Percentiles rank a stretch among this genome's conserved stretches.
Conservation (phyloP, 2,113 vertebrate genomes). For the Halcyon senegalensis region DNA sequence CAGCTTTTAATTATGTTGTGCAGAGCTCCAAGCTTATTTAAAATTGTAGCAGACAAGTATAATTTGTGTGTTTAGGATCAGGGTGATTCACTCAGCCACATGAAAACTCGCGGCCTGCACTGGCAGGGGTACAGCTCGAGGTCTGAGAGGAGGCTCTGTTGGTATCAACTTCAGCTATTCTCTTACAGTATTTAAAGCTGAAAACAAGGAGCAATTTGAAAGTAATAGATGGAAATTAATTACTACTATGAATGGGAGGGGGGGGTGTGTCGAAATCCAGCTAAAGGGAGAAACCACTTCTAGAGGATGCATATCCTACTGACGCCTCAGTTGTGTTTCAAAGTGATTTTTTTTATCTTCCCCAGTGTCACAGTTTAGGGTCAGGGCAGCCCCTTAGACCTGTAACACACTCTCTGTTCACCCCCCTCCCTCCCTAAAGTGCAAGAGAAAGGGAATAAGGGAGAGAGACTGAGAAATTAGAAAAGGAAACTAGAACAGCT, state of each 20-base stretch:
- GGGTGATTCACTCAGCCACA: not conserved
- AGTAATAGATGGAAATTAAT: not conserved
- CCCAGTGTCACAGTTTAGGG: too few species aligned
- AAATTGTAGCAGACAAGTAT: not conserved
- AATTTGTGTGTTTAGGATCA: not conserved
- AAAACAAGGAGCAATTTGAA: not conserved
- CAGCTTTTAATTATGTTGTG: not conserved
- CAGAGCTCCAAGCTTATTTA: slow-evolving; percentile 29
- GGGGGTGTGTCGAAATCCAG: not conserved
- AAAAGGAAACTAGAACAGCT: too few species aligned
- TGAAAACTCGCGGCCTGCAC: not conserved
- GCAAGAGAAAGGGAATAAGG: too few species aligned
- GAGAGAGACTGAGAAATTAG: too few species aligned
- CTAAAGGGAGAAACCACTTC: not conserved
- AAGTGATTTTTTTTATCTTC: not conserved
- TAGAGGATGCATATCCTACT: not conserved
- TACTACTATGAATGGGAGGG: not conserved
- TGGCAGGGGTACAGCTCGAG: not conserved
- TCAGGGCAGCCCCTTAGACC: too few species aligned
- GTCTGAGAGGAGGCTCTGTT: not conserved
- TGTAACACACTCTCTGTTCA: too few species aligned
- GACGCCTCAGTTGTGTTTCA: not conserved
- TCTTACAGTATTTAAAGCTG: not conserved
- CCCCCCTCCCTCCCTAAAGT: too few species aligned
- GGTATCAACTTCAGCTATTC: not conserved